Evolutionary conservation across 1,140 invertebrate genomes (phyloP), one percentile per base, ranked within the genome.

Genomic region (Globodera ellingtonae): DNA sequence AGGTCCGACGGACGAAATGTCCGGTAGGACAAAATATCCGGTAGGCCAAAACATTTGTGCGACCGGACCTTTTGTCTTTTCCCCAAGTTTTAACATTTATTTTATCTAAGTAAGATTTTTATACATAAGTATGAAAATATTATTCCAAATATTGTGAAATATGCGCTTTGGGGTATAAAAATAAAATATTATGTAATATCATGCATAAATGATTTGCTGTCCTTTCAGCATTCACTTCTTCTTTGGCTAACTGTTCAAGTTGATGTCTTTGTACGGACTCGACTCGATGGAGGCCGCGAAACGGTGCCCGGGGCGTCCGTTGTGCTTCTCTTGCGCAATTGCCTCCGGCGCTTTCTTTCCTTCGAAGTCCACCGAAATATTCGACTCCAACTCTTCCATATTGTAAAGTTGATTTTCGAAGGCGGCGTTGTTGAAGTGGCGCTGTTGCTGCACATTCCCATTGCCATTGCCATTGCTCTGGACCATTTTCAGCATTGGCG

Each of bases 361-460:
- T 9, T 76, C 74, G 56, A 62, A 62, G 56, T 15, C 18, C 52
- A 62, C 35, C 4, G 74, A 56, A 18, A 62, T 76, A 46, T 24
- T 24, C 48, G 46, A 18, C 35, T 47, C 74, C 59, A 76, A 48
- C 10, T 62, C 74, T 9, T 76, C 74, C 74, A 76, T 76, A 18
- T 76, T 69, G 74, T 65, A 65, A 7, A 79, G 66, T 6, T 69
- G 77, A 52, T 79, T 72, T 44, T 79, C 72, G 66, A 79, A 79
- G 35, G 72, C 67, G 15, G 77, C 52, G 48, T 79, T 79, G 24
- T 71, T 72, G 47, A 79, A 79, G 44, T 76, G 50, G 15, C 24
- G n/a, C 47, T 62, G 10, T 62, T 62, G 10, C 56, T 10, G 56
- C 18, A 62, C 15, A 62, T 18, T 62, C 15, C 52, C 52, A 52